Percentiles rank a stretch among this genome's conserved stretches.
Evolutionary conservation across 2,888 invertebrate species (phyloP).

Genomic region (Lasioglossum oenotherae): DNA sequence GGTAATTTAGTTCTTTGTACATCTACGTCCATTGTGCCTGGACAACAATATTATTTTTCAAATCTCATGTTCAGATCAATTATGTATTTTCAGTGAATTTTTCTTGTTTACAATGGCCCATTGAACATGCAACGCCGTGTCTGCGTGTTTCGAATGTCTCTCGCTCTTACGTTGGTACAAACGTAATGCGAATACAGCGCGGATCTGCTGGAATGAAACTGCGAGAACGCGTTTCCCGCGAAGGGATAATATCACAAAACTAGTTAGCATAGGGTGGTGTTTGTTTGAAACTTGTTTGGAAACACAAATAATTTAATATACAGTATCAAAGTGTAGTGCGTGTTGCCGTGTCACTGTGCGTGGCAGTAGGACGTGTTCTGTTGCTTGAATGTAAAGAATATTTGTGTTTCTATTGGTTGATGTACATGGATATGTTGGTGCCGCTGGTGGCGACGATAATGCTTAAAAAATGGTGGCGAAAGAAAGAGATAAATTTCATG

Average conservation of each 20-base stretch:
- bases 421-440: not conserved
- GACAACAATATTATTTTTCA: not conserved
- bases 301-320: constrained; percentile 6
- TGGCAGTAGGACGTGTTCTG: not conserved
- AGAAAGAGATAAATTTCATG: not conserved
- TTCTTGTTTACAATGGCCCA: not conserved
- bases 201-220: not conserved
- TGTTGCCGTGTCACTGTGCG: not conserved
- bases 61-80: not conserved
- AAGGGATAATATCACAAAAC: not conserved
- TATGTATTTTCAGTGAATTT: not conserved
- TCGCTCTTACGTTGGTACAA: not conserved
- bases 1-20: too few species aligned
- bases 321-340: too few species aligned
- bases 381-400: not conserved
- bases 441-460: too few species aligned
- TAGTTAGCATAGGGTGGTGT: not conserved
- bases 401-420: not conserved
- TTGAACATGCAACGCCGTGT: not conserved
- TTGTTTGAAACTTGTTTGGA: not conserved
- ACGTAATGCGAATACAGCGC: not conserved
- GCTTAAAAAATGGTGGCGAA: not conserved
- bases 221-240: not conserved
- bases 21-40: too few species aligned
- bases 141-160: not conserved